Conservation (phyloP, 1,140 invertebrate genomes). For the Bombus huntii region DNA sequence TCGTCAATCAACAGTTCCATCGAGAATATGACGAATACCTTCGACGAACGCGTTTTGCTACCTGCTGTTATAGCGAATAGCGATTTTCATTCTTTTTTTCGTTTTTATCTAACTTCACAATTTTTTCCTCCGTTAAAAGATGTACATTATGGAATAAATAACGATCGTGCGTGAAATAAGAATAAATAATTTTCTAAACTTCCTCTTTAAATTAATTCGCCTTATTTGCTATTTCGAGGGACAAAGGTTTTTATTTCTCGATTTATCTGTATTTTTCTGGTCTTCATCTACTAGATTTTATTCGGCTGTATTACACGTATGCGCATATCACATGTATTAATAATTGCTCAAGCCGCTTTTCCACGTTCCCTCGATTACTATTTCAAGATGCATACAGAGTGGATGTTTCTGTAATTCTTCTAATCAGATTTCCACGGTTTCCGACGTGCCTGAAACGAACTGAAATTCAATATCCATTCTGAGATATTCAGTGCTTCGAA, state of each 20-base stretch:
- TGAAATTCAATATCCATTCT: constrained; percentile 20
- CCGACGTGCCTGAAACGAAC: background rate
- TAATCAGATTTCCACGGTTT: background rate
- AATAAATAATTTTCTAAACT: background rate
- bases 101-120: too few relatives aligned
- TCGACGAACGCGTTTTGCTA: background rate
- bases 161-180: background rate
- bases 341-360: fast-evolving
- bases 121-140: background rate
- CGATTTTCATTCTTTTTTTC: background rate
- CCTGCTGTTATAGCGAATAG: background rate
- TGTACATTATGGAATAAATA: background rate
- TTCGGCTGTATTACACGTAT: background rate
- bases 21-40: background rate
- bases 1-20: constrained; percentile 6
- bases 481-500: background rate
- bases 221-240: too few relatives aligned
- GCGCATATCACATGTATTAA: fast-evolving
- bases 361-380: background rate
- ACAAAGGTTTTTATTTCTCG: too few relatives aligned
- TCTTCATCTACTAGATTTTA: background rate
- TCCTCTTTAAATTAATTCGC: background rate
- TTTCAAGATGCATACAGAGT: background rate
- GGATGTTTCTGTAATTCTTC: background rate
- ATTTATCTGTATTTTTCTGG: too few relatives aligned